Base-by-base conservation (phyloP, 2,888 invertebrate genomes). In the Idaea biselata region DNA sequence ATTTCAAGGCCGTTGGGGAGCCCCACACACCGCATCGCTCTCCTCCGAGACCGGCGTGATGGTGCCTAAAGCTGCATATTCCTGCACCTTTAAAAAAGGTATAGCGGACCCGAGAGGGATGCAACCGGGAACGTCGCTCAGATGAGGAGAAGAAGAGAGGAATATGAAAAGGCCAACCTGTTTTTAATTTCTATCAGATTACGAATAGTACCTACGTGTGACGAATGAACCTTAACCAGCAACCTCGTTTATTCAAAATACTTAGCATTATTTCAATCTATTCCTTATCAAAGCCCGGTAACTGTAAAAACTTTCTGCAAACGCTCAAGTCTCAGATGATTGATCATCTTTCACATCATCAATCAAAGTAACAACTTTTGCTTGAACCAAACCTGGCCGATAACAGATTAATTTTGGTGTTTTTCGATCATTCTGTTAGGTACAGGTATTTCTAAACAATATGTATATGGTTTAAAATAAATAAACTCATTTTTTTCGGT, bases 231-330 rank as follows among this genome's bases (percentile, higher is more conserved):
- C 44, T 14, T 44, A 44, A 44, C 8, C 44, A 6, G 14, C 5
- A 44, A 8, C 8, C 44, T 44, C 44, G 44, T 44, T 44, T 44
- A 44, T 44, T 44, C 44, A 11, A 44, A 44, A 44, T 44, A 44
- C 44, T 14, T 44, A 44, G 11, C 44, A 44, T 33, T 33, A 33
- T 44, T 44, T 44, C 44, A 44, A 44, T 44, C 44, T 44, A 44
- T 7, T 44, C 44, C 44, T 44, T 44, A 44, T 44, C 44, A 44
- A 44, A 44, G 44, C 44, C 14, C 44, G 44, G 14, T 14, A 14
- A 44, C 44, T 44, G 44, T 44, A 44, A 44, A 44, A 44, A 44
- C 44, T 44, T 44, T 44, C 44, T 44, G 44, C 44, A 44, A 44
- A 44, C 44, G 11, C 14, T 44, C 44, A 44, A 44, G 44, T 44